Percentiles rank a stretch among this genome's conserved stretches.
These are phyloP conservation scores for Gila robusta DNA, from an alignment of 2,797 vertebrate species.

Conservation along the genomic window DNA sequence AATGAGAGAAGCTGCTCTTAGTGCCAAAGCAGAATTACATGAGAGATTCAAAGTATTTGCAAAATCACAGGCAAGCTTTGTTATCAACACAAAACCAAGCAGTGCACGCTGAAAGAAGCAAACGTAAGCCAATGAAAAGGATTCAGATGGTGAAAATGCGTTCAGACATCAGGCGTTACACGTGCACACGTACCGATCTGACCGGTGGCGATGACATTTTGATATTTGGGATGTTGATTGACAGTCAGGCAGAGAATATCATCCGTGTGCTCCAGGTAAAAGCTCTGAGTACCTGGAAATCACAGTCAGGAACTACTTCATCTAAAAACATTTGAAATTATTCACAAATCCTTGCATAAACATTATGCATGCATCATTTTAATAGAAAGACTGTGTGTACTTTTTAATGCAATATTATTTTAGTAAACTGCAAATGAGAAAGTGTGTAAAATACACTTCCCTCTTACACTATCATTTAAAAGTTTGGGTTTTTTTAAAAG, in stretches of 20 bases:
- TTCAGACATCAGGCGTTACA: not conserved
- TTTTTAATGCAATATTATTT: not conserved
- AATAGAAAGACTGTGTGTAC: not conserved
- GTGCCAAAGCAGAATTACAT: conserved; percentile 40
- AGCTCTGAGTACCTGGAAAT: conserved; percentile 90
- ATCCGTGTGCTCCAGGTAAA: conserved; percentile 97
- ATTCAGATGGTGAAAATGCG: not conserved
- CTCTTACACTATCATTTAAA: not conserved
- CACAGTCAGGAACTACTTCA: not conserved
- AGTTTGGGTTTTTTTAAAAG: not conserved
- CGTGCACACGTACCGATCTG: conserved; percentile 89
- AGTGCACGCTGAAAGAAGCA: conserved; percentile 26
- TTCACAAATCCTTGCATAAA: not conserved
- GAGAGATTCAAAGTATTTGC: conserved; percentile 31
- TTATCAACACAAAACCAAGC: conserved; percentile 38
- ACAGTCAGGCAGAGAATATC: conserved; percentile 97
- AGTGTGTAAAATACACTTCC: not conserved
- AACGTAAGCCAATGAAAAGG: conserved; percentile 34
- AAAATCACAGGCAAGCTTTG: conserved; percentile 33
- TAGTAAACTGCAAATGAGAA: not conserved
- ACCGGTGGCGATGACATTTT: conserved; percentile 94
- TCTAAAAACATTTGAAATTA: not conserved
- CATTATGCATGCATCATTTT: not conserved
- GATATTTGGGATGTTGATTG: conserved; percentile 97
- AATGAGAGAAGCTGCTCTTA: conserved; percentile 68